Evolutionary conservation across 1,140 invertebrate genomes (phyloP).

Genomic region (Cyphomyrmex costatus): DNA sequence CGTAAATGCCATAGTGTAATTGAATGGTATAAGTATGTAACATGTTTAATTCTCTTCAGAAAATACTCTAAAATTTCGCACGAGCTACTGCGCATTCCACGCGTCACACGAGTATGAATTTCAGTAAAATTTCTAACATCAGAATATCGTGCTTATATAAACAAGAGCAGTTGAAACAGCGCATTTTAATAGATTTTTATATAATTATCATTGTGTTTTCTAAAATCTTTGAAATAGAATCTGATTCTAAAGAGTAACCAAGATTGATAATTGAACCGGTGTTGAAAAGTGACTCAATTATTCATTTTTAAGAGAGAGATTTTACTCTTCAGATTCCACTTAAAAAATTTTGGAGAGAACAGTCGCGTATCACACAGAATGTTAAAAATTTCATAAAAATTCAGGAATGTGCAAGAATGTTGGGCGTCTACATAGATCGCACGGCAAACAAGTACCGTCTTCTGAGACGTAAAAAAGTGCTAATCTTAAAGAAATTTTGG

Average conservation of each 20-base stretch:
- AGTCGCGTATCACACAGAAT: background rate
- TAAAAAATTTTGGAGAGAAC: too few species aligned
- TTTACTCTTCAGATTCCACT: too few species aligned
- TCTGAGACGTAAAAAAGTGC: background rate
- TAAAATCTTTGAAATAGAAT: too few species aligned
- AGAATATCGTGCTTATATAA: background rate
- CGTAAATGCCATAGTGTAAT: constrained; percentile 17
- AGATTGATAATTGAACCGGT: too few species aligned
- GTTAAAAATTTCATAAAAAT: background rate
- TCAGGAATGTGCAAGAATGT: background rate
- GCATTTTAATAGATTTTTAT: background rate
- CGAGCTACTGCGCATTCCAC: constrained; percentile 4
- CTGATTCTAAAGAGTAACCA: too few species aligned
- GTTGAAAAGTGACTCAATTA: too few species aligned
- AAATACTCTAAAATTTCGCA: constrained; percentile 41
- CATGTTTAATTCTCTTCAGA: constrained; percentile 21
- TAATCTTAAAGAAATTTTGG: constrained; percentile 32
- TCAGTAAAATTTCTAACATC: background rate
- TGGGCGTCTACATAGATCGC: background rate
- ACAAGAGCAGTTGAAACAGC: background rate
- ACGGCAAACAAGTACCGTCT: background rate
- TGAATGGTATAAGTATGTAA: constrained; percentile 10
- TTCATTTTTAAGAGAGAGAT: too few species aligned
- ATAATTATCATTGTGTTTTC: background rate
- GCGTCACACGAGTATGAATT: constrained; percentile 4